phyloP scores from a whole-genome alignment of 2,113 vertebrate species.

The Tyto alba region DNA sequence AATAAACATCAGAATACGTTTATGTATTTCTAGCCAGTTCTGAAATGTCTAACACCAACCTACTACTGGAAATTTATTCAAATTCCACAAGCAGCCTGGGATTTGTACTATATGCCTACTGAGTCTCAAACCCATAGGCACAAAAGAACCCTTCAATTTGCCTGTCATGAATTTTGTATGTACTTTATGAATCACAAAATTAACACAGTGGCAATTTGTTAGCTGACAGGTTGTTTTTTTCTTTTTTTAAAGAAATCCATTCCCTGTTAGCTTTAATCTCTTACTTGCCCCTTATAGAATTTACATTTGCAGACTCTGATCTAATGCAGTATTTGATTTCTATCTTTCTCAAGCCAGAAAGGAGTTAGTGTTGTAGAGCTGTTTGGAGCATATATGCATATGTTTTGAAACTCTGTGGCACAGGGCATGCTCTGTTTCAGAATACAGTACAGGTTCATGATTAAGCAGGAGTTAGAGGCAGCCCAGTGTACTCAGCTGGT shows the following conservation, averaged over 20 bases:
- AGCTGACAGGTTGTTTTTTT: too few relatives aligned
- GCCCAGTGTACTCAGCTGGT: background rate
- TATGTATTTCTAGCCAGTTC: background rate
- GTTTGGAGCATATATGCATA: accelerated
- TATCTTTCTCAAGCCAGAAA: background rate
- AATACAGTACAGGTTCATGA: background rate
- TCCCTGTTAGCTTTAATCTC: background rate
- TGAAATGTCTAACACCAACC: background rate
- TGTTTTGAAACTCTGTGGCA: background rate
- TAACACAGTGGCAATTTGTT: background rate
- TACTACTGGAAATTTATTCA: background rate
- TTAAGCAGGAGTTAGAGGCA: background rate
- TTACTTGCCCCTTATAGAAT: background rate
- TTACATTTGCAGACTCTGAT: background rate
- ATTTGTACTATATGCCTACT: background rate
- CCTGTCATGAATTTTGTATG: background rate
- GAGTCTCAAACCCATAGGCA: background rate
- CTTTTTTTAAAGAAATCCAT: too few relatives aligned
- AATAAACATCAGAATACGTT: background rate
- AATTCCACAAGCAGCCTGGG: background rate
- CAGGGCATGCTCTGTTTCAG: background rate
- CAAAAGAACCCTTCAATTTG: background rate
- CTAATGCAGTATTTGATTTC: background rate
- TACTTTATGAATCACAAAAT: background rate
- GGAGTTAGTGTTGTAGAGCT: background rate